Evolutionary conservation across 2,113 vertebrate genomes (phyloP).

Genomic region (Sialia sialis): DNA sequence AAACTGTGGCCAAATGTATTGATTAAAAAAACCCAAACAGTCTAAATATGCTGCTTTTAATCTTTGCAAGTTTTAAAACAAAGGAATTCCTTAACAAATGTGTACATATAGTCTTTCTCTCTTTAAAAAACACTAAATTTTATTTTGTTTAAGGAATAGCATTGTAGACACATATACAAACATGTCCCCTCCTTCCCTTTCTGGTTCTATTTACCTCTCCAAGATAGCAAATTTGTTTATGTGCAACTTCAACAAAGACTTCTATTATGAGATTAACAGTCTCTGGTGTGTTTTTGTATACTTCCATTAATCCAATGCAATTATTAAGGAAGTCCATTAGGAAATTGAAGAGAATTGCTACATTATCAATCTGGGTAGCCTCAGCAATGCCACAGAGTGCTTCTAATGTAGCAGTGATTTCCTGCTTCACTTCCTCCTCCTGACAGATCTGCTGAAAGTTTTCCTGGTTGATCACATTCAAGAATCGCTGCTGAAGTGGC

Average conservation of each 20-base stretch:
- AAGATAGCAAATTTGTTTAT: conserved; percentile 99
- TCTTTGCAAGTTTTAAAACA: neutral
- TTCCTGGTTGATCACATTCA: conserved; percentile 97
- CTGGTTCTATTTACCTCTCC: conserved; percentile 84
- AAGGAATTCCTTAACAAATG: neutral
- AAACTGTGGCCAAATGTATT: neutral
- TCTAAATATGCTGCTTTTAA: neutral
- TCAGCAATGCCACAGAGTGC: conserved; percentile 97
- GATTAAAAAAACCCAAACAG: neutral
- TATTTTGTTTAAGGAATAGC: neutral
- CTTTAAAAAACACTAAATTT: neutral
- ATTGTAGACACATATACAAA: neutral
- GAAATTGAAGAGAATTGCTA: conserved; percentile 94
- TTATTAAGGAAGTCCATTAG: conserved; percentile 98
- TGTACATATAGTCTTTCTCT: neutral
- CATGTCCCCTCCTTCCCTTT: neutral
- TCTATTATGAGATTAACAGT: conserved; percentile 99
- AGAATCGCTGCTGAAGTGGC: conserved; percentile 94
- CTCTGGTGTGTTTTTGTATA: conserved; percentile 97
- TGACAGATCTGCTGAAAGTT: conserved; percentile 97
- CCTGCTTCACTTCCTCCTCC: conserved; percentile 92
- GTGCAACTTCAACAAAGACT: conserved; percentile 99
- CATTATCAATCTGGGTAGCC: conserved; percentile 97
- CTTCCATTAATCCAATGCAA: conserved; percentile 98
- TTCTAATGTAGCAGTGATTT: conserved; percentile 93